These are phyloP conservation scores for Labeo rohita DNA, from an alignment of 2,113 vertebrate genomes.

Conservation along the genomic window DNA sequence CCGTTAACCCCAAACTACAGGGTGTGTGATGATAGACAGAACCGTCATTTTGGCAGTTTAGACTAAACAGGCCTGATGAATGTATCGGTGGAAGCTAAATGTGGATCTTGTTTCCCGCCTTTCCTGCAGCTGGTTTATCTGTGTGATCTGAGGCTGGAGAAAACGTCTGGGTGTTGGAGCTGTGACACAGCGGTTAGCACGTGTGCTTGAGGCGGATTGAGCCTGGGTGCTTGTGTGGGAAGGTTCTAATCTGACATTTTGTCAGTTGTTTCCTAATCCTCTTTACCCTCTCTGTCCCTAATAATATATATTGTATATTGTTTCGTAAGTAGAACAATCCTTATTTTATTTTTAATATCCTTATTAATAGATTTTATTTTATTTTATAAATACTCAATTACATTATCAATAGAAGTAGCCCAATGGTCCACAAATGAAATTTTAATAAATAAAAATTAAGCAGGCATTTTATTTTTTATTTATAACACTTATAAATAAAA, in stretches of 20 bases:
- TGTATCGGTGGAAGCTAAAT: constrained; percentile 35
- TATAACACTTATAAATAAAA: no score
- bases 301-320: neutral
- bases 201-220: neutral
- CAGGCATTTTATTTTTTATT: no score
- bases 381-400: no score
- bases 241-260: neutral
- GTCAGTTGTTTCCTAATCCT: neutral
- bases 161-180: neutral
- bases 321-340: neutral
- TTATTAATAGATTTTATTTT: no score
- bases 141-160: neutral
- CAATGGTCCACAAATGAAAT: no score
- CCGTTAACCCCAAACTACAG: constrained; percentile 31
- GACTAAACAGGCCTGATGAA: constrained; percentile 27
- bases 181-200: neutral
- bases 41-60: constrained; percentile 40
- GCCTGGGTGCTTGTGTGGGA: neutral
- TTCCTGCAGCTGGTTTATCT: constrained; percentile 12
- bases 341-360: no score
- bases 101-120: constrained; percentile 28
- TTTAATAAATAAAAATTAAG: no score
- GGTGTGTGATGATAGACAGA: constrained; percentile 50
- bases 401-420: no score
- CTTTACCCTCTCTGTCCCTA: neutral